phyloP scores from a whole-genome alignment of 1,140 invertebrate species.

The Solenopsis fugax region DNA sequence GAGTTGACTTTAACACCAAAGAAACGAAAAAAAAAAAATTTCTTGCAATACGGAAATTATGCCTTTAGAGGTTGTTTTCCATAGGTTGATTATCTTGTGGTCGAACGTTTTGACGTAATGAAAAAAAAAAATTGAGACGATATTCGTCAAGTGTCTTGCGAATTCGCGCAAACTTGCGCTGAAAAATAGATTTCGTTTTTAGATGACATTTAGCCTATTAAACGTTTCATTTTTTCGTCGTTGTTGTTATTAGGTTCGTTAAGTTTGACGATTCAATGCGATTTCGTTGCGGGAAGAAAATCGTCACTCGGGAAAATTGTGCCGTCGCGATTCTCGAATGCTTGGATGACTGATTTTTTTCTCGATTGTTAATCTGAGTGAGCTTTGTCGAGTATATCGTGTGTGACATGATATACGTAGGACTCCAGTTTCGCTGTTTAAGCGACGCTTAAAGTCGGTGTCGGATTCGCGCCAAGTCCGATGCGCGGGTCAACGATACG shows the following conservation, averaged over 20 bases:
- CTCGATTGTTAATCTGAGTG: conserved; percentile 47
- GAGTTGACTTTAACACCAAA: conserved; percentile 68
- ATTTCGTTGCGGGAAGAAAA: conserved; percentile 19
- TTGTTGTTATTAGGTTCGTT: conserved; percentile 49
- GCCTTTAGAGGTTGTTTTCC: conserved; percentile 30
- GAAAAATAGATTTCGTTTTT: conserved; percentile 7
- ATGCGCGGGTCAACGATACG: conserved; percentile 33
- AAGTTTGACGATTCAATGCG: conserved; percentile 28
- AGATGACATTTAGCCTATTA: conserved; percentile 28
- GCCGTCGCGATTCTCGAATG: conserved; percentile 13
- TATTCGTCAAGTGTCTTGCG: conserved; percentile 28
- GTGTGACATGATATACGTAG: conserved; percentile 27
- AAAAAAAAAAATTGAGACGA: conserved; percentile 7
- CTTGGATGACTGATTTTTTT: conserved; percentile 30
- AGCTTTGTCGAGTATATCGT: conserved; percentile 43
- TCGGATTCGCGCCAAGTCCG: conserved; percentile 48
- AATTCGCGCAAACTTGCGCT: conserved; percentile 17
- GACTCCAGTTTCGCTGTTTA: conserved; percentile 49
- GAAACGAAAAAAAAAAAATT: conserved; percentile 41
- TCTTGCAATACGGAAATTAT: conserved; percentile 66
- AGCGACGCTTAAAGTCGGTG: conserved; percentile 51
- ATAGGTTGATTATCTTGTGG: conserved; percentile 31
- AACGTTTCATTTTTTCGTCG: conserved; percentile 1
- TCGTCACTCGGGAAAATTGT: conserved; percentile 18
- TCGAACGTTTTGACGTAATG: not conserved